A percentile compares a stretch with the other conserved stretches of the same genome.
phyloP scores from a whole-genome alignment of 2,888 invertebrate genomes.

The Ganaspis brasiliensis region DNA sequence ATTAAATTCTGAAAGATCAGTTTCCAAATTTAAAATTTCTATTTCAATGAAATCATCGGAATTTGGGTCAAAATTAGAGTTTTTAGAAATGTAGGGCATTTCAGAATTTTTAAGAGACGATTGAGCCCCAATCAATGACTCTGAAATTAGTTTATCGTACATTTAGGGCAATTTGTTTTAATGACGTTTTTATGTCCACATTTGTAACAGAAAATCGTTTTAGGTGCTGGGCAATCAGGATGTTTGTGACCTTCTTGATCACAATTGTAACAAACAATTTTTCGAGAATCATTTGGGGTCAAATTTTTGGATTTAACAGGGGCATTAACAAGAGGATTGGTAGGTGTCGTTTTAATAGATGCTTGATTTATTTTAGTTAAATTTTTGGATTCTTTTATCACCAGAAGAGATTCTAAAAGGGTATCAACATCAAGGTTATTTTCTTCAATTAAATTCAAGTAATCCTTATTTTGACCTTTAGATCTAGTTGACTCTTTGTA shows the following conservation, averaged over 20 bases:
- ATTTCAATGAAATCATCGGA: not conserved
- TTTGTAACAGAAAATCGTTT: not conserved
- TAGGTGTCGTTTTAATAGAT: not conserved
- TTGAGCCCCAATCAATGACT: no score
- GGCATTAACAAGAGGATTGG: not conserved
- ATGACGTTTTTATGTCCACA: no score
- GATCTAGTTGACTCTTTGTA: no score
- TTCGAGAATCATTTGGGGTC: not conserved
- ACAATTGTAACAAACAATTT: conserved; percentile 2
- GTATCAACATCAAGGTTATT: not conserved
- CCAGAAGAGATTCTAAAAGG: not conserved
- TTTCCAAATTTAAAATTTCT: not conserved
- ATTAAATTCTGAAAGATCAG: no score
- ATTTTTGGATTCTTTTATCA: no score
- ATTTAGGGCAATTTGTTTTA: no score
- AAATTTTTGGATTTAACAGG: not conserved
- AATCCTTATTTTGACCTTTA: no score
- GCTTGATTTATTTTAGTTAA: not conserved
- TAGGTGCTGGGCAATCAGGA: not conserved
- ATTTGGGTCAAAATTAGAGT: no score
- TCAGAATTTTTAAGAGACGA: no score
- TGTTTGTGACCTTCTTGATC: not conserved
- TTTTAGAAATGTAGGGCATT: not conserved
- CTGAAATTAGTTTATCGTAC: no score
- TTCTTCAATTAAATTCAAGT: no score